Conservation (phyloP, 2,797 vertebrate genomes). For the Synanceia verrucosa region DNA sequence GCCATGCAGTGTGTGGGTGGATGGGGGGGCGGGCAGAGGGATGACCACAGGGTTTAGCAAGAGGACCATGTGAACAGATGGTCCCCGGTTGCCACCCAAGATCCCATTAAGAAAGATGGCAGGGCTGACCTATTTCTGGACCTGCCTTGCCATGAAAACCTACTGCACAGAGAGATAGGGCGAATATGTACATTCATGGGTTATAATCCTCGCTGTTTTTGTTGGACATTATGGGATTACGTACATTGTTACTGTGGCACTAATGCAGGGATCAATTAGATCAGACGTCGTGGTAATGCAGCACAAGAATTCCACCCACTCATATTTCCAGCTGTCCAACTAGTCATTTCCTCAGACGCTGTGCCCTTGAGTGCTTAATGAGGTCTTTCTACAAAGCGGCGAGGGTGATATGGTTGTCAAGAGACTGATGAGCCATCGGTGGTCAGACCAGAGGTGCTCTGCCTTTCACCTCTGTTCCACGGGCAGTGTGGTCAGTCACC, state of each 20-base stretch:
- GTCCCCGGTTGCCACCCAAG: slow-evolving; percentile 77
- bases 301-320: slow-evolving; percentile 24
- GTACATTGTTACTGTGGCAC: slow-evolving; percentile 34
- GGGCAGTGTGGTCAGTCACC: slow-evolving; percentile 25
- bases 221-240: slow-evolving; percentile 63
- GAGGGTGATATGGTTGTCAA: slow-evolving; percentile 51
- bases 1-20: slow-evolving; percentile 44
- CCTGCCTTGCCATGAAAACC: slow-evolving; percentile 57
- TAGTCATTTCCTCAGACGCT: slow-evolving; percentile 33
- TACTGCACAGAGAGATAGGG: slow-evolving; percentile 44
- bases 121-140: slow-evolving; percentile 79
- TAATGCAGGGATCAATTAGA: slow-evolving; percentile 53
- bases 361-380: slow-evolving; percentile 72
- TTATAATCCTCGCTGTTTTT: slow-evolving; percentile 66
- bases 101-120: slow-evolving; percentile 82
- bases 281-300: slow-evolving; percentile 5
- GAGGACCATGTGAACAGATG: slow-evolving; percentile 74
- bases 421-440: slow-evolving; percentile 49
- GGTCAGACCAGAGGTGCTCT: slow-evolving; percentile 44
- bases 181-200: slow-evolving; percentile 53
- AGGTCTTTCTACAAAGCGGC: slow-evolving; percentile 57
- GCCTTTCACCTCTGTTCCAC: slow-evolving; percentile 50
- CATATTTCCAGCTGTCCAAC: slow-evolving; percentile 43
- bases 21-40: slow-evolving; percentile 65
- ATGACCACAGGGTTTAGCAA: slow-evolving; percentile 74